phyloP scores from a whole-genome alignment of 2,888 invertebrate species.

The Ormyrus pomaceus region DNA sequence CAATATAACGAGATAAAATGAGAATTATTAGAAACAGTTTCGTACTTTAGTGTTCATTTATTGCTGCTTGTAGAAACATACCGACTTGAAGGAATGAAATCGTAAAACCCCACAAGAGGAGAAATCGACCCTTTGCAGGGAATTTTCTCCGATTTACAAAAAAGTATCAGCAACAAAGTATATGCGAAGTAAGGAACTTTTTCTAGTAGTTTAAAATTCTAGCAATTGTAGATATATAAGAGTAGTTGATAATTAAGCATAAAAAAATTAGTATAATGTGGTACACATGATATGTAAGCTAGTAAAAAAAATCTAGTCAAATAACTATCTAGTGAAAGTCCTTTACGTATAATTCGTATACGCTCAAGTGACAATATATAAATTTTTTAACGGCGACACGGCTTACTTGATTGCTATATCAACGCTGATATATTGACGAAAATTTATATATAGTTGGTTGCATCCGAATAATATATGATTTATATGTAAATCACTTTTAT shows the following conservation, averaged over 20 bases:
- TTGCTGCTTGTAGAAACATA: slow-evolving; percentile 20
- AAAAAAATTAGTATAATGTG: not conserved
- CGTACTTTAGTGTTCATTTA: slow-evolving; percentile 19
- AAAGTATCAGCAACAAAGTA: slow-evolving; percentile 17
- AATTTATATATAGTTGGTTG: no score
- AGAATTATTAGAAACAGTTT: slow-evolving; percentile 37
- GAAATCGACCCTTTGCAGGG: not conserved
- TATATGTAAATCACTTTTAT: no score
- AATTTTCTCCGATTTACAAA: slow-evolving; percentile 22
- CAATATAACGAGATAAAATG: not conserved
- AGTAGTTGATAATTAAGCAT: slow-evolving; percentile 2
- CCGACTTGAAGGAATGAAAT: slow-evolving; percentile 4
- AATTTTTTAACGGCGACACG: no score
- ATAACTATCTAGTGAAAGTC: not conserved
- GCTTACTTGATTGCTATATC: no score
- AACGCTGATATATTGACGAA: no score
- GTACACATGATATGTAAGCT: not conserved
- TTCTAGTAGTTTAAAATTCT: slow-evolving; percentile 30
- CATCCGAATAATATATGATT: no score
- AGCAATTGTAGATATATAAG: not conserved
- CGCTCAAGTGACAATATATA: no score
- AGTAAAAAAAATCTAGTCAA: slow-evolving; percentile 9
- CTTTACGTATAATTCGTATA: no score
- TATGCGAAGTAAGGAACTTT: slow-evolving; percentile 32
- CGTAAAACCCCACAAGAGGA: not conserved